Conservation (phyloP, 2,113 vertebrate genomes). For the Paradisaea rubra region DNA sequence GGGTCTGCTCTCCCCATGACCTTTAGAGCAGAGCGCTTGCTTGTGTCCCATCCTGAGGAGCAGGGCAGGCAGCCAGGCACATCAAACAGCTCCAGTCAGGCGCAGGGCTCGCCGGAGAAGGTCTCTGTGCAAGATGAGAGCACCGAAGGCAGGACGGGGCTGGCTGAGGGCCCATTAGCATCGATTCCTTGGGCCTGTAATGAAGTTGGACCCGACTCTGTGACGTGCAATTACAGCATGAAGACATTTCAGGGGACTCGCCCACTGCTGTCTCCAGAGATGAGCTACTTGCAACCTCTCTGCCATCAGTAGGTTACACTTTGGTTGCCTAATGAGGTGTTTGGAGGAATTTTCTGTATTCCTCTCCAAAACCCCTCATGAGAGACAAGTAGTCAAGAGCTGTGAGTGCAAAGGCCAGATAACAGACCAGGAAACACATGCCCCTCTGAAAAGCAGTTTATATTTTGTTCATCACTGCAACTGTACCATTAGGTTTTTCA, state of each 20-base stretch:
- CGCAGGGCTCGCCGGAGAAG: not conserved
- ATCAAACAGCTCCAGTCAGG: not conserved
- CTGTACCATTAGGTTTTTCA: not conserved
- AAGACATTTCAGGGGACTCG: not conserved
- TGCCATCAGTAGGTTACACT: not conserved
- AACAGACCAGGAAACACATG: not conserved
- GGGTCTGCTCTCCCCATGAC: not conserved
- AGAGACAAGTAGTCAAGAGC: not conserved
- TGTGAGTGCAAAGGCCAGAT: not conserved
- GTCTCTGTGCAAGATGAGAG: not conserved
- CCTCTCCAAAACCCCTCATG: not conserved
- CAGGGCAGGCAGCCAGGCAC: not conserved
- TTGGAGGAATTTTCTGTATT: not conserved
- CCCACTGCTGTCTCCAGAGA: not conserved
- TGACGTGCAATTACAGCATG: not conserved
- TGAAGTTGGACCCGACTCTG: not conserved
- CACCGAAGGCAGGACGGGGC: not conserved
- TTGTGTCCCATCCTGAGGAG: not conserved
- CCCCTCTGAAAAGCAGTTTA: not conserved
- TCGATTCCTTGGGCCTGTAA: not conserved
- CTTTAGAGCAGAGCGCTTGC: not conserved
- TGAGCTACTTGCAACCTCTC: not conserved
- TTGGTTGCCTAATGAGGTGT: not conserved
- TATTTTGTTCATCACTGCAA: not conserved
- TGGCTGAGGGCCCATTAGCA: not conserved